Percentiles rank a stretch among this genome's conserved stretches.
Evolutionary conservation across 37 sponge, comb jelly and placozoan genomes (phyloP).

Genomic region (Diacarnus erythraeanus): DNA sequence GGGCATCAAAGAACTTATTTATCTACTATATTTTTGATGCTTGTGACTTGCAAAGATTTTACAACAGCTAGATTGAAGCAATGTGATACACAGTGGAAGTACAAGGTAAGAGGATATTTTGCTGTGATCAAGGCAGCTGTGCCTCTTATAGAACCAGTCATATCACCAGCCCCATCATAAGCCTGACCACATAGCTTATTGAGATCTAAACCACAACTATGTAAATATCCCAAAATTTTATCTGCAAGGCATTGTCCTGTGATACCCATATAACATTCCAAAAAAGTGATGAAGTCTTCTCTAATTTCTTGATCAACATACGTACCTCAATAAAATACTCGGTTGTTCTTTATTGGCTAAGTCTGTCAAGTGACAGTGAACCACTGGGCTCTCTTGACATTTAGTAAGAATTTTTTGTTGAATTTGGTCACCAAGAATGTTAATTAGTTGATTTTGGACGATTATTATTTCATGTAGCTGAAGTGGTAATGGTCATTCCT

Average conservation of each 20-base stretch:
- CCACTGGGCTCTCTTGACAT: constrained; percentile 30
- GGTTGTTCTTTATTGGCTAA: constrained; percentile 68
- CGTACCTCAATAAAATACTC: constrained; percentile 56
- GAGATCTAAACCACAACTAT: constrained; percentile 40
- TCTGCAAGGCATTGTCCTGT: constrained; percentile 60
- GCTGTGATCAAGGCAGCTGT: constrained; percentile 26
- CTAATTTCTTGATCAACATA: constrained; percentile 54
- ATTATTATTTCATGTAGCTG: too few relatives aligned
- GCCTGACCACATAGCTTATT: constrained; percentile 67
- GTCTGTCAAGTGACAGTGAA: constrained; percentile 70
- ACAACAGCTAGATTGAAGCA: constrained; percentile 55
- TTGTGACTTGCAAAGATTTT: constrained; percentile 23
- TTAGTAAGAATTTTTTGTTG: constrained; percentile 41
- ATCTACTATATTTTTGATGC: constrained; percentile 28
- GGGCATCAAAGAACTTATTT: constrained; percentile 19
- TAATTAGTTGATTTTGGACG: constrained; percentile 76
- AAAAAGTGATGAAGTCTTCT: constrained; percentile 57
- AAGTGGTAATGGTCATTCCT: too few relatives aligned
- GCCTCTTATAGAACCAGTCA: constrained; percentile 41
- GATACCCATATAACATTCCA: constrained; percentile 60
- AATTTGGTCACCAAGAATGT: constrained; percentile 44
- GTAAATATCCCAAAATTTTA: constrained; percentile 37
- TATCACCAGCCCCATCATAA: constrained; percentile 78
- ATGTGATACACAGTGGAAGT: constrained; percentile 52
- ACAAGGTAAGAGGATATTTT: constrained; percentile 41